Evolutionary conservation across 64 coral and sea anemone genomes (phyloP).

Genomic region (Orbicella faveolata): DNA sequence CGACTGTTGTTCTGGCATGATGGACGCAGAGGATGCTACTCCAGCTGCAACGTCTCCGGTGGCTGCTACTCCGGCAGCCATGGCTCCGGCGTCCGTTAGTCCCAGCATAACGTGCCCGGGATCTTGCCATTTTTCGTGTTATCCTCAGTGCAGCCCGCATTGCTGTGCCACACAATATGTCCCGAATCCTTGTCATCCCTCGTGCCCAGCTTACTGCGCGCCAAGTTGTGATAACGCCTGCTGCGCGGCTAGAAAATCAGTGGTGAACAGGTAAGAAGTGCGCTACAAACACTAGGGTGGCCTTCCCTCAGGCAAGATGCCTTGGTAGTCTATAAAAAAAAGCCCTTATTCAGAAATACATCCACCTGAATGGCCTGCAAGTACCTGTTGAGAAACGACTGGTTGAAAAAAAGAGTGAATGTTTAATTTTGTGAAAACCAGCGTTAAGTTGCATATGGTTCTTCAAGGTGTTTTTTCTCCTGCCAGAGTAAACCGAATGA

Average conservation of each 20-base stretch:
- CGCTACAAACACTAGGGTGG: neutral
- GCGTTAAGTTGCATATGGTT: no score
- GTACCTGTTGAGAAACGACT: no score
- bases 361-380: no score
- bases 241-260: constrained; percentile 34
- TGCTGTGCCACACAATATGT: constrained; percentile 56
- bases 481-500: no score
- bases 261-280: neutral
- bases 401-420: no score
- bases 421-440: no score
- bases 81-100: neutral
- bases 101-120: constrained; percentile 48
- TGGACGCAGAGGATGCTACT: neutral
- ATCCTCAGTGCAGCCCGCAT: constrained; percentile 68
- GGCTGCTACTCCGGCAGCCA: neutral
- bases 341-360: no score
- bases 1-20: constrained; percentile 44
- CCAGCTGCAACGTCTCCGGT: neutral
- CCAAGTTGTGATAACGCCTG: constrained; percentile 46
- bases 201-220: constrained; percentile 58
- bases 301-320: no score
- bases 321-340: no score
- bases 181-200: constrained; percentile 48
- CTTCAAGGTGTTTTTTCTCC: no score
- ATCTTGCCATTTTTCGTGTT: constrained; percentile 73